Evolutionary conservation across 2,113 vertebrate genomes (phyloP), one percentile per base, ranked within the genome.

Genomic region (Calonectris borealis): DNA sequence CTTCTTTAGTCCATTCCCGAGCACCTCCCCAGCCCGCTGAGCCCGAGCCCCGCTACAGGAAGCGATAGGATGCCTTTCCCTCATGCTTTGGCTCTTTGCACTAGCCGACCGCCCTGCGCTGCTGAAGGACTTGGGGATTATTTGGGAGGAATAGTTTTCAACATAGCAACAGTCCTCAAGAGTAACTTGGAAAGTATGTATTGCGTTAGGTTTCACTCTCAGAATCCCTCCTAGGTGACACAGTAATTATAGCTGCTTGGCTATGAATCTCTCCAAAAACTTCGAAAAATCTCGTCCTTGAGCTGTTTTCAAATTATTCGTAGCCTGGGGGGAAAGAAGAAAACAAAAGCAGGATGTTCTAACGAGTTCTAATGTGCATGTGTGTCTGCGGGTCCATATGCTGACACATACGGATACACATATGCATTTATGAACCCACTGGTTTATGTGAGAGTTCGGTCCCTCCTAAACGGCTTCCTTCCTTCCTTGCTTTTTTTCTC

Each of bases 271-370:
- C 49, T 48, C 57, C 5, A 77, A 93, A 95, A 93, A 73, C 38
- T 87, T 93, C 32, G 42, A 52, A 90, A 96, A 91, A 81, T 88
- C 55, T 61, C 32, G 8, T 90, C 89, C 70, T 93, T 83, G 70
- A 80, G 81, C n/a, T 81, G 62, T 81, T 94, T 86, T 86, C 86
- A 81, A 94, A 93, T 85, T 90, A 88, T 90, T 86, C 36, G 38
- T 70, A 93, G 89, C 94, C 91, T 66, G 32, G 12, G 55, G 86
- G 57, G 15, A 87, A 89, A 87, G 54, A 69, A 90, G 64, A 66
- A 94, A 93, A 96, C 91, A 94, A 94, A 94, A 91, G 70, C 84
- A 90, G 93, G 84, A 91, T 94, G 78, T 95, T 88, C 55, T 77
- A 92, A 91, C 78, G 62, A 91, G 82, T 94, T 87, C 18, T 81